A percentile compares a stretch with the other conserved stretches of the same genome.
phyloP scores from a whole-genome alignment of 2,113 vertebrate species.

The Tyrannus savana region DNA sequence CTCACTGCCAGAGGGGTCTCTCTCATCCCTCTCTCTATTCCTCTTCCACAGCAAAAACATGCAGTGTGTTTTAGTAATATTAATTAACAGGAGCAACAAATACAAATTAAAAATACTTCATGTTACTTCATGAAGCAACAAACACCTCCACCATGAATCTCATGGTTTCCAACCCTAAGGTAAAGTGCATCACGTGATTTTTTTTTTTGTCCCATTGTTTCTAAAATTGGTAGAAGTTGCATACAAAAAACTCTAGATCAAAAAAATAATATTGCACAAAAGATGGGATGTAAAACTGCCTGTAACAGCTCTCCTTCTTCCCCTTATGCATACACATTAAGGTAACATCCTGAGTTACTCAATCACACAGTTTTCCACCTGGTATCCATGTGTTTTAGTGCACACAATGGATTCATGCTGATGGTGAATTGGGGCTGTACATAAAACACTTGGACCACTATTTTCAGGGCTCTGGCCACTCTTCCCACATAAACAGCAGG shows the following conservation, averaged over 20 bases:
- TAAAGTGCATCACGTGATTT: neutral
- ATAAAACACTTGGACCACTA: neutral
- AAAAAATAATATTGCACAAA: neutral
- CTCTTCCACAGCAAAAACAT: neutral
- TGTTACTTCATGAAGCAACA: neutral
- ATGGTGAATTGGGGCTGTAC: neutral
- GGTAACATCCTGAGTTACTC: neutral
- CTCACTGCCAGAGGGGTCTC: neutral
- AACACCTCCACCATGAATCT: neutral
- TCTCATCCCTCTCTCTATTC: neutral
- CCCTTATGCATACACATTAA: neutral
- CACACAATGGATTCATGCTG: neutral
- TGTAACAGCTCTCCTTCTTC: neutral
- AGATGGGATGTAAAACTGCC: neutral
- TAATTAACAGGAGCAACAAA: neutral
- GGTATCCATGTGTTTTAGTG: neutral
- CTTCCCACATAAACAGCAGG: neutral
- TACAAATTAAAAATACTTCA: neutral
- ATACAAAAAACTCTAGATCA: neutral
- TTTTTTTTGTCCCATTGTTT: neutral
- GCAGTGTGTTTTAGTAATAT: neutral
- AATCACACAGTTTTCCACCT: neutral
- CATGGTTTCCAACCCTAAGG: neutral
- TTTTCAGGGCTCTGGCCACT: neutral
- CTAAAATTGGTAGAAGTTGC: neutral